Conservation (phyloP, 2,888 invertebrate species). For the Pycnomerus fuliginosus region DNA sequence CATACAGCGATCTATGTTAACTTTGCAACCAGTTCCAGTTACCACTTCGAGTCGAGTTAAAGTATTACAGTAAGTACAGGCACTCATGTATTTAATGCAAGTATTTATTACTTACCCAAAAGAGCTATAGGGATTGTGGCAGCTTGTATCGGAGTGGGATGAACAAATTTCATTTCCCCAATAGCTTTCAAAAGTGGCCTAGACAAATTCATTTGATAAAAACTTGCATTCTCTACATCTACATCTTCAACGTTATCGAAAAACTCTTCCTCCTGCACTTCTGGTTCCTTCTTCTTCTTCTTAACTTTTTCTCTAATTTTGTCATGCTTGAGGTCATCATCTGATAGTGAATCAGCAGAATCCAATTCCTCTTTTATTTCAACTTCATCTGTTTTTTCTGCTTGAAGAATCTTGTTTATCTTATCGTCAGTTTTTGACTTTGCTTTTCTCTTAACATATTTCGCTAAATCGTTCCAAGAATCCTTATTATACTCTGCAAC, state of each 20-base stretch:
- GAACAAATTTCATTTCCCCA: constrained; percentile 81
- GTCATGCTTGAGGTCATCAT: constrained; percentile 75
- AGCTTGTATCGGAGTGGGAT: constrained; percentile 96
- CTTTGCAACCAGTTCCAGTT: too few species aligned
- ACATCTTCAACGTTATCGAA: constrained; percentile 70
- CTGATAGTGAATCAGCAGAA: constrained; percentile 67
- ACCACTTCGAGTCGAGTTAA: too few species aligned
- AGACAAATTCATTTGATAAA: constrained; percentile 96
- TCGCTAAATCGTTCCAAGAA: constrained; percentile 43
- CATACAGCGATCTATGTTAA: too few species aligned
- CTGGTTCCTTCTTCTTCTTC: constrained; percentile 49
- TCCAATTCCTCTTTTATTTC: constrained; percentile 58
- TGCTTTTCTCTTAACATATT: constrained; percentile 62
- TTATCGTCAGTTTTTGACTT: constrained; percentile 83
- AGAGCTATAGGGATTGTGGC: constrained; percentile 93
- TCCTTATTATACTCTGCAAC: constrained; percentile 79
- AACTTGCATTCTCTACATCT: constrained; percentile 65
- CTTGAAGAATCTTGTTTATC: constrained; percentile 62
- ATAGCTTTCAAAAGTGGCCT: constrained; percentile 91
- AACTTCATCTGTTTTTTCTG: constrained; percentile 51
- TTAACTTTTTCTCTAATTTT: constrained; percentile 57
- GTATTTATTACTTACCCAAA: constrained; percentile 57
- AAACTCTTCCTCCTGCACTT: constrained; percentile 52
- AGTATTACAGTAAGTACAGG: too few species aligned
- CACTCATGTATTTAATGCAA: too few species aligned